Base-by-base conservation (phyloP, 2,113 vertebrate genomes). In the Colaptes auratus region DNA sequence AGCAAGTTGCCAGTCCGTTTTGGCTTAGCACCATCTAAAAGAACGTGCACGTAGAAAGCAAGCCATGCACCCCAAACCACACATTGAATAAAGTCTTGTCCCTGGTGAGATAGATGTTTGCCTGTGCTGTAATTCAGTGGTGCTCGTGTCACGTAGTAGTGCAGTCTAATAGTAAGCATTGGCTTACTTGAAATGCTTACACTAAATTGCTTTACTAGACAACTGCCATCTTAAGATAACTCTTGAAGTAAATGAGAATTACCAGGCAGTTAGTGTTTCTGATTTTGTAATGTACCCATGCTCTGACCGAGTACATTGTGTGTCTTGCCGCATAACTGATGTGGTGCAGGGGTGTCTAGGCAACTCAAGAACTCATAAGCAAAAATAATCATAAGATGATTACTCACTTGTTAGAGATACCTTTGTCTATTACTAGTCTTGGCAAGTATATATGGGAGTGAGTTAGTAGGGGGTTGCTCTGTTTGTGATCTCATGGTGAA, bases 371-470 rank as follows among this genome's bases (percentile, higher is more conserved):
- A 27, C 27, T 2, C 3, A 0, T 65, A 61, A 84, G 74, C 36
- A 53, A 36, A 53, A 87, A 31, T 31, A 82, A 20, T 4, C 3
- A 5, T 55, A 46, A 36, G 31, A 2, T 56, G 19, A n/a, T 90
- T 56, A 19, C 16, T 72, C 23, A 15, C 6, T 8, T 0, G 0
- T 2, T 74, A 55, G 23, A 60, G 27, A 24, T 15, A 18, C 6
- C 31, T 77, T 82, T 60, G 12, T 56, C 28, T 78, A 72, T 73
- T 44, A 50, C n/a, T 15, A 42, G 82, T 15, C 55, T 85, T 91
- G n/a, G 39, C 24, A 87, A 61, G 27, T 75, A 9, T 3, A 3
- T 24, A 11, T 8, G 2, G 13, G 44, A 67, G 16, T 27, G 30
- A 90, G 23, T 65, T 67, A 67, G 25, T 6, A 75, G 33, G n/a